Evolutionary conservation across 2,888 invertebrate species (phyloP), one percentile per base, ranked within the genome.

Genomic region (Arge pagana): DNA sequence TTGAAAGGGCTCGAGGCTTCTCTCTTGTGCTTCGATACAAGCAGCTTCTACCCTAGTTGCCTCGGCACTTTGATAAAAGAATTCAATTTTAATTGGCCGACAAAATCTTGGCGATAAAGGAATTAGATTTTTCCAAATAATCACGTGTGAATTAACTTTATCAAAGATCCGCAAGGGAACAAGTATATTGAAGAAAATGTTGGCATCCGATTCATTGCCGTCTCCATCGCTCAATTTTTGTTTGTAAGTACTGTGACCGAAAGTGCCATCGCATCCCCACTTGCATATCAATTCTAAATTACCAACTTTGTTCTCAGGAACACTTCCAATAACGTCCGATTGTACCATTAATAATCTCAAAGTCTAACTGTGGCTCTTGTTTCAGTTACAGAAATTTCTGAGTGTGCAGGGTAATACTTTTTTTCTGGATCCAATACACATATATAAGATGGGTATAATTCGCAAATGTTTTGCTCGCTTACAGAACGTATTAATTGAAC

Each of bases 21-120:
- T n/a, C n/a, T n/a, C n/a, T n/a, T n/a, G n/a, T n/a, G n/a, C n/a
- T n/a, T n/a, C 51, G 19, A 63, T 42, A 30, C 56, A 55, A 4
- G 16, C 35, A 16, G 53, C 57, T 57, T 61, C 60, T 31, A 54
- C 50, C 24, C 45, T 53, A 7, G 57, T 58, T 15, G 54, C 33
- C 16, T 61, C 59, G 10, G 18, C 42, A 31, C 53, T 52, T 54
- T 63, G 58, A 21, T 57, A 48, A 2, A 52, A 18, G 41, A 64
- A 63, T 28, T 42, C 31, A n/a, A 62, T 53, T 43, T 48, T 50
- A 28, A 64, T 60, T 35, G 59, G 63, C 10, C 62, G 35, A 36
- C 61, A 63, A 43, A 35, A 35, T 35, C 13, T 35, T 35, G 35
- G 35, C 35, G 35, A 35, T 35, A 7, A 13, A 35, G 11, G 11